These are phyloP conservation scores for Sternotherus odoratus DNA, from an alignment of 2,797 vertebrate species.

Conservation along the genomic window DNA sequence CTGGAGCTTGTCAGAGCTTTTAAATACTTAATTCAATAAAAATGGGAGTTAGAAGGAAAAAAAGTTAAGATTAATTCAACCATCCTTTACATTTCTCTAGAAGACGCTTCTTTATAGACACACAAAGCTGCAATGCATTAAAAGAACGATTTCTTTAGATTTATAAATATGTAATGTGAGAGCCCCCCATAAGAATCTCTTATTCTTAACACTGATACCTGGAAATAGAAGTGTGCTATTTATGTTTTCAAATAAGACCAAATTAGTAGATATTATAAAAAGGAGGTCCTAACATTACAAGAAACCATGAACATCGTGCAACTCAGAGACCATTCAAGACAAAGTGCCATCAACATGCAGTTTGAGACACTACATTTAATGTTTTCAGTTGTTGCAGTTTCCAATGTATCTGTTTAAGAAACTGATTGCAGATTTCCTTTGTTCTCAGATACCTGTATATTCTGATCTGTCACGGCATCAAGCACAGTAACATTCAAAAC, in stretches of 20 bases:
- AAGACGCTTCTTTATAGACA: not conserved
- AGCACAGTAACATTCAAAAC: not conserved
- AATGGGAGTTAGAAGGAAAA: not conserved
- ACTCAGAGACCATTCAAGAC: not conserved
- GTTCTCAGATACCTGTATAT: not conserved
- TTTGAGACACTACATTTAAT: not conserved
- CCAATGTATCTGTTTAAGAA: conserved; percentile 34
- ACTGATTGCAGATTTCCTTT: not conserved
- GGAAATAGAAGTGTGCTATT: not conserved
- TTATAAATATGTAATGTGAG: not conserved
- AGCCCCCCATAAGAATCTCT: not conserved
- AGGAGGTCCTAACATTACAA: not conserved
- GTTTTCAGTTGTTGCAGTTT: not conserved
- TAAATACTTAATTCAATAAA: not conserved
- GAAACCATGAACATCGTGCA: not conserved
- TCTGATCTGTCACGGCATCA: not conserved
- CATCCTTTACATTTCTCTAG: not conserved
- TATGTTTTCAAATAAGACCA: not conserved
- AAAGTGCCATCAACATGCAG: not conserved
- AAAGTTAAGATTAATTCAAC: not conserved
- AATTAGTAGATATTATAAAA: not conserved
- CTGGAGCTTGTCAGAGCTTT: not conserved
- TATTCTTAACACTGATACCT: not conserved
- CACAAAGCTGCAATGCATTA: not conserved
- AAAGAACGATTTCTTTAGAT: not conserved